Evolutionary conservation across 1,140 invertebrate genomes (phyloP).

Genomic region (Sarcophaga bullata): DNA sequence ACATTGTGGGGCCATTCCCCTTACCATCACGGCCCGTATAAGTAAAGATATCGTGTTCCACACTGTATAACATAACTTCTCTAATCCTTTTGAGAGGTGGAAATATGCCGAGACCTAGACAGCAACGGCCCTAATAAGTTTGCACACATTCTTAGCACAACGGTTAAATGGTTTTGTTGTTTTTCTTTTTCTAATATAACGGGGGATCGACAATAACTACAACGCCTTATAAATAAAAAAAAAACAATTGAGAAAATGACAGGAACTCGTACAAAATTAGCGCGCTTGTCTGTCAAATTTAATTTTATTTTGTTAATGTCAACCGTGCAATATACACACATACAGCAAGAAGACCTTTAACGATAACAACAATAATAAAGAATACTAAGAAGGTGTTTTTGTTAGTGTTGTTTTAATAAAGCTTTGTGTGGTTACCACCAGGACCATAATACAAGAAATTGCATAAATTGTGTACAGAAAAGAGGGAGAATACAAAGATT

Average conservation of each 20-base stretch:
- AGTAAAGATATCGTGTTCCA: neutral
- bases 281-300: constrained; percentile 50
- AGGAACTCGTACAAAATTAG: constrained; percentile 44
- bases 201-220: constrained; percentile 18
- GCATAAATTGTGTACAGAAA: neutral
- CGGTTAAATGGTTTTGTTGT: too few species aligned
- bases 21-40: too few species aligned
- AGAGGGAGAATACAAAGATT: neutral
- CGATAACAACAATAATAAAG: too few species aligned
- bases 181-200: constrained; percentile 19
- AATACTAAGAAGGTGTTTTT: neutral
- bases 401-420: neutral
- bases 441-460: too few species aligned
- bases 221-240: constrained; percentile 21
- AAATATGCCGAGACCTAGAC: too few species aligned
- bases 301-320: constrained; percentile 47
- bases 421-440: neutral
- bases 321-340: constrained; percentile 3
- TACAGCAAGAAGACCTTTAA: neutral
- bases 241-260: constrained; percentile 17
- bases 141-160: too few species aligned
- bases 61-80: neutral
- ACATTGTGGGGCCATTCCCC: too few species aligned
- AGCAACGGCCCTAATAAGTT: too few species aligned
- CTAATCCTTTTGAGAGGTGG: neutral